Evolutionary conservation across 1,140 invertebrate genomes (phyloP).

Genomic region (Heterodera carotae): DNA sequence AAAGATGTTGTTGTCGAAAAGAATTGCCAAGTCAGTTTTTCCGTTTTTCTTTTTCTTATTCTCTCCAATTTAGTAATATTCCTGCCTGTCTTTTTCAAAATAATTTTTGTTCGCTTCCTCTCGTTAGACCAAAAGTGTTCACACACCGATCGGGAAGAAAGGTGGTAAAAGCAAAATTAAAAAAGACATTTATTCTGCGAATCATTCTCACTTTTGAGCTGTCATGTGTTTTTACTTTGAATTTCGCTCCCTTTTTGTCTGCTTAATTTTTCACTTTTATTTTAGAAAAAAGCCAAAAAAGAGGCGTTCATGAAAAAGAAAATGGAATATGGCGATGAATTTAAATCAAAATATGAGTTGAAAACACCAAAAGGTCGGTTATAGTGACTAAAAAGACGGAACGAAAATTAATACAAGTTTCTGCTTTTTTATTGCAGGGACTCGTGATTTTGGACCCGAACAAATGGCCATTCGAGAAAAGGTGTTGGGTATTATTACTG

Average conservation of each 20-base stretch:
- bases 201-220: too few relatives aligned
- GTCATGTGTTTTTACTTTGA: too few relatives aligned
- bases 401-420: conserved; percentile 7
- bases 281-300: conserved; percentile 23
- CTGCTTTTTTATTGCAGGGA: conserved; percentile 73
- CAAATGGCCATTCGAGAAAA: conserved; percentile 89
- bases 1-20: neutral
- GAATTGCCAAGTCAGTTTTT: neutral
- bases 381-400: too few relatives aligned
- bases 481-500: conserved; percentile 83
- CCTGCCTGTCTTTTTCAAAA: conserved; percentile 1
- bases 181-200: too few relatives aligned
- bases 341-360: conserved; percentile 36
- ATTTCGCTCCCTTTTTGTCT: too few relatives aligned
- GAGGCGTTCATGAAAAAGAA: conserved; percentile 20
- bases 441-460: conserved; percentile 87
- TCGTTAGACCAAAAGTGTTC: conserved; percentile 9
- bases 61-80: conserved; percentile 4
- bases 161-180: conserved; percentile 15
- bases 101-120: conserved; percentile 7
- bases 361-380: conserved; percentile 63
- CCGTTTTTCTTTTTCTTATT: neutral
- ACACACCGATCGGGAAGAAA: conserved; percentile 30
- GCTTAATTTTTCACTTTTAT: neutral
- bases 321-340: conserved; percentile 23